Conservation (phyloP, 2,797 vertebrate species). For the Benthosema pterotum region DNA sequence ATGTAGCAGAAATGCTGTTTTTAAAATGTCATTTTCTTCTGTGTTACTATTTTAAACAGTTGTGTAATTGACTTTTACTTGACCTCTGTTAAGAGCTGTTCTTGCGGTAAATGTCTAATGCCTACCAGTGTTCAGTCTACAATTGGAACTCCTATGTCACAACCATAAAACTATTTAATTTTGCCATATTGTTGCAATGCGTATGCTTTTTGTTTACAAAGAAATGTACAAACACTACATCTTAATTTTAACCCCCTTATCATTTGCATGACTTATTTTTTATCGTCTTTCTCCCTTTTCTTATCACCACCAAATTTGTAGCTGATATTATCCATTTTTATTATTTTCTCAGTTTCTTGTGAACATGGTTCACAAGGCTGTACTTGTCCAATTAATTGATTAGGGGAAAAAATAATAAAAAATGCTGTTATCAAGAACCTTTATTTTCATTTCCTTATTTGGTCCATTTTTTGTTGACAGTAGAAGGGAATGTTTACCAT, state of each 20-base stretch:
- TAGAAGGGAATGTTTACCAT: not conserved
- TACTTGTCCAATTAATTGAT: slow-evolving; percentile 79
- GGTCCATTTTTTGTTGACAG: not conserved
- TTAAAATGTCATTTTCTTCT: slow-evolving; percentile 39
- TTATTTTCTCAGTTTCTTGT: slow-evolving; percentile 75
- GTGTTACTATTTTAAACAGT: slow-evolving; percentile 55
- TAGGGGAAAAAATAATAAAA: slow-evolving; percentile 74
- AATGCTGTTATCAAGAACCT: slow-evolving; percentile 58
- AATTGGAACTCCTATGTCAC: slow-evolving; percentile 36
- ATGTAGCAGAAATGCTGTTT: slow-evolving; percentile 86
- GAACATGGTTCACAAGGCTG: slow-evolving; percentile 68
- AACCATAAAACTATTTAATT: slow-evolving; percentile 35
- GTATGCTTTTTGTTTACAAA: slow-evolving; percentile 79
- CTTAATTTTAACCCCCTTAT: slow-evolving; percentile 57
- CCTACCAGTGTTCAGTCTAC: slow-evolving; percentile 68
- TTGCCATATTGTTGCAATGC: slow-evolving; percentile 54
- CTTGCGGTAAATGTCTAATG: slow-evolving; percentile 54
- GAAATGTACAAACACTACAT: slow-evolving; percentile 79
- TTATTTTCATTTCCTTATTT: slow-evolving; percentile 26
- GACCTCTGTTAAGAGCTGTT: slow-evolving; percentile 23
- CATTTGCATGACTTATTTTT: slow-evolving; percentile 49
- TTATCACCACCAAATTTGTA: slow-evolving; percentile 73
- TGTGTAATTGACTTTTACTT: slow-evolving; percentile 53
- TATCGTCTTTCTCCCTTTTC: slow-evolving; percentile 32
- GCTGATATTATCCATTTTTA: slow-evolving; percentile 64